Base-by-base conservation (phyloP, 2,113 vertebrate species). In the Smithornis capensis region DNA sequence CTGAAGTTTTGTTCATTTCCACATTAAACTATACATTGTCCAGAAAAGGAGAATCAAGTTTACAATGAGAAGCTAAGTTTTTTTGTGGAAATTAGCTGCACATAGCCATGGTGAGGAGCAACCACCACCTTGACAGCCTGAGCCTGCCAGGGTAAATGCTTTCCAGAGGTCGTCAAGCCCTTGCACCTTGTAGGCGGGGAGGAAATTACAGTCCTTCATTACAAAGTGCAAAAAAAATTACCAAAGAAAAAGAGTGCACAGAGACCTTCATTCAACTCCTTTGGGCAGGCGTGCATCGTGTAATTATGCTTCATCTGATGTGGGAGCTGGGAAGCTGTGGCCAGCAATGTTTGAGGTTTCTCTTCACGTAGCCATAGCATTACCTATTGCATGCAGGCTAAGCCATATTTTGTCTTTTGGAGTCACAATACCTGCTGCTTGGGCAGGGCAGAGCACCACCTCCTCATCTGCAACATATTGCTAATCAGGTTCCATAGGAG, bases 391-490 rank as follows among this genome's bases (percentile, higher is more conserved):
- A 45, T 33, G 50, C 47, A 83, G 82, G 69, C 62, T 60, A 88
- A 95, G 81, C 57, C 19, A 2, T 76, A 55, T 49, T 90, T 91
- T 86, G 55, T 45, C 80, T 91, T 90, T 73, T 1, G 8, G 42
- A 83, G 79, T 82, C 40, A 28, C 42, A 87, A 74, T 45, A 85
- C 35, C 53, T 63, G 55, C 50, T 83, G 37, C 70, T 87, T 74
- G 87, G 93, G 94, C 68, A 95, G 76, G 89, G 78, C 83, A 81
- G 68, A 47, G 86, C 77, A 89, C 28, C 84, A 78, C 69, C 73
- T 89, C 62, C 80, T 70, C 2, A 0, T 85, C 86, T 87, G 84
- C 74, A 83, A 50, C 19, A 1, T 31, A 63, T 78, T 24, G 0
- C 42, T 59, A 52, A 87, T 69, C 56, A 55, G 33, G n/a, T 74